A percentile compares a stretch with the other conserved stretches of the same genome.
phyloP scores from a whole-genome alignment of 2,797 vertebrate genomes.

The Hybognathus amarus region DNA sequence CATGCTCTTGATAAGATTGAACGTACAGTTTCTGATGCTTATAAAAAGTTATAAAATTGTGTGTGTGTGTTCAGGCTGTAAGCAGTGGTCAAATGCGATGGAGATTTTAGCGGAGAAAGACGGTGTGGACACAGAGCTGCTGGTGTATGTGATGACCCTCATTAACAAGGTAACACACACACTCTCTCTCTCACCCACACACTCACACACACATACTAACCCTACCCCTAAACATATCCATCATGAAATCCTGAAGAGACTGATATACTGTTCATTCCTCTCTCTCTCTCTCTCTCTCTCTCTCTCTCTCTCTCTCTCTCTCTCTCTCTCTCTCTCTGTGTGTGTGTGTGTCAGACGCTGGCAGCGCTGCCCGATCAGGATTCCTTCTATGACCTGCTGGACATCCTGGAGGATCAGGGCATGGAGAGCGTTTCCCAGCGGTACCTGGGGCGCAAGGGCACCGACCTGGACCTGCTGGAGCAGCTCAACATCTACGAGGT shows the following conservation, averaged over 20 bases:
- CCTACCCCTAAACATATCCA: no score
- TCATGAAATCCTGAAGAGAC: no score
- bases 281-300: no score
- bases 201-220: no score
- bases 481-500: slow-evolving; percentile 96
- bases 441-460: slow-evolving; percentile 89
- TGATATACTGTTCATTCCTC: no score
- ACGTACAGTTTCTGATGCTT: no score
- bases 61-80: slow-evolving; percentile 77
- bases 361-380: slow-evolving; percentile 93
- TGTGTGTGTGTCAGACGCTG: slow-evolving; percentile 78
- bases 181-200: no score
- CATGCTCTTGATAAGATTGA: not conserved
- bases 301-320: not conserved
- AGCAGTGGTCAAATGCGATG: slow-evolving; percentile 89
- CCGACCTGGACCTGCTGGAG: slow-evolving; percentile 91
- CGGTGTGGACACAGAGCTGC: slow-evolving; percentile 91
- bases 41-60: not conserved
- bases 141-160: slow-evolving; percentile 93
- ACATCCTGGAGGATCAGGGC: slow-evolving; percentile 92
- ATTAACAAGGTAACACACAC: slow-evolving; percentile 88
- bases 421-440: slow-evolving; percentile 88
- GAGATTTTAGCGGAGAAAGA: slow-evolving; percentile 96
- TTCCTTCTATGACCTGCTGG: slow-evolving; percentile 93
- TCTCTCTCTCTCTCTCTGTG: not conserved